These are phyloP conservation scores for Poecilus cupreus DNA, from an alignment of 2,888 invertebrate genomes.

Conservation along the genomic window DNA sequence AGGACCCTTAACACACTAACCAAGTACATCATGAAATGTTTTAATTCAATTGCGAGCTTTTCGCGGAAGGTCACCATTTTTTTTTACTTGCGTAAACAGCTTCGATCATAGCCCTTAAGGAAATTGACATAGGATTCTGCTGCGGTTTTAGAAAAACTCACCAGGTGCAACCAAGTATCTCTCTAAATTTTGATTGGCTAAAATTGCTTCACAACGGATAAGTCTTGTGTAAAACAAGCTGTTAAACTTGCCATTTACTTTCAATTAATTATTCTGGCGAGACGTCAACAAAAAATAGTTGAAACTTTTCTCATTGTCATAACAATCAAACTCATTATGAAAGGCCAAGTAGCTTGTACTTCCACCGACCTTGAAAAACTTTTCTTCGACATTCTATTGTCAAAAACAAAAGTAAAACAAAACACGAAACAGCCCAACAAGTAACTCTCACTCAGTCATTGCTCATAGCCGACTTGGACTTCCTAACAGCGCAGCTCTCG, in stretches of 20 bases:
- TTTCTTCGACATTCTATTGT: slow-evolving; percentile 21
- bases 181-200: no score
- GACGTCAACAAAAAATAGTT: background rate
- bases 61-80: no score
- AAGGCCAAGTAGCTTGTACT: background rate
- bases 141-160: no score
- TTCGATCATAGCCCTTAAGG: no score
- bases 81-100: no score
- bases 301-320: slow-evolving; percentile 33
- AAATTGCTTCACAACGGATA: no score
- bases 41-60: no score
- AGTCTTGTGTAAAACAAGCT: no score
- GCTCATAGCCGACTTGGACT: background rate
- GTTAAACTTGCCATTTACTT: slow-evolving; percentile 2
- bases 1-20: no score
- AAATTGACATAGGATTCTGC: no score
- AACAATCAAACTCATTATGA: background rate
- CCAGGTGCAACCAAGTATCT: no score
- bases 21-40: no score
- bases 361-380: slow-evolving; percentile 9
- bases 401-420: slow-evolving; percentile 33
- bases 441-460: slow-evolving; percentile 12
- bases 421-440: background rate
- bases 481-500: background rate
- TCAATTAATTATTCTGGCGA: background rate